phyloP scores from a whole-genome alignment of 2,797 vertebrate genomes.

The Gephyroberyx darwinii region DNA sequence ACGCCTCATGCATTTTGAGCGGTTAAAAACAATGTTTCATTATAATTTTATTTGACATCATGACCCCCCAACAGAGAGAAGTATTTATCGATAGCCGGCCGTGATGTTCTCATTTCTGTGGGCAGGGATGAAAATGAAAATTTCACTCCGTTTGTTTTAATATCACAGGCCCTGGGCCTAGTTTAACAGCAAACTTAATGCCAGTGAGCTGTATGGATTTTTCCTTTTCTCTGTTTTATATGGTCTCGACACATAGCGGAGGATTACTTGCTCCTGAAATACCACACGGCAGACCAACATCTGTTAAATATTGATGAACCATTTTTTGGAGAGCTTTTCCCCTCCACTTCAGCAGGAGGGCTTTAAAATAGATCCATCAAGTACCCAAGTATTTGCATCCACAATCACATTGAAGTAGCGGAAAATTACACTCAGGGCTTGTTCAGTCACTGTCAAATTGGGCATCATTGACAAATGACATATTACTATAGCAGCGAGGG shows the following conservation, averaged over 20 bases:
- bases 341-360: slow-evolving; percentile 22
- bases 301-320: slow-evolving; percentile 55
- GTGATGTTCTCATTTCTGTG: slow-evolving; percentile 23
- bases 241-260: slow-evolving; percentile 18
- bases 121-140: slow-evolving; percentile 35
- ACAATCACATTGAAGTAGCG: slow-evolving; percentile 35
- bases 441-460: slow-evolving; percentile 37
- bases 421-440: slow-evolving; percentile 34
- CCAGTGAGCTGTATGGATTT: slow-evolving; percentile 43
- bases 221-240: not conserved
- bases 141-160: slow-evolving; percentile 52
- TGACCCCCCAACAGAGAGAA: slow-evolving; percentile 17
- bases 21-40: slow-evolving; percentile 33
- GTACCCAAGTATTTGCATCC: slow-evolving; percentile 34
- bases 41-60: slow-evolving; percentile 20
- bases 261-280: slow-evolving; percentile 49
- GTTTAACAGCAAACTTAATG: slow-evolving; percentile 31
- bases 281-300: slow-evolving; percentile 55
- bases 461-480: slow-evolving; percentile 39
- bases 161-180: slow-evolving; percentile 26
- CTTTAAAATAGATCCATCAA: slow-evolving; percentile 47
- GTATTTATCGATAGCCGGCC: slow-evolving; percentile 37
- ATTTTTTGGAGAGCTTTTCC: slow-evolving; percentile 47
- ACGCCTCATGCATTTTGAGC: slow-evolving; percentile 22
- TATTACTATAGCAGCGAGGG: slow-evolving; percentile 9